phyloP scores from a whole-genome alignment of 2,888 invertebrate species.

The Phyllotreta cruciferae region DNA sequence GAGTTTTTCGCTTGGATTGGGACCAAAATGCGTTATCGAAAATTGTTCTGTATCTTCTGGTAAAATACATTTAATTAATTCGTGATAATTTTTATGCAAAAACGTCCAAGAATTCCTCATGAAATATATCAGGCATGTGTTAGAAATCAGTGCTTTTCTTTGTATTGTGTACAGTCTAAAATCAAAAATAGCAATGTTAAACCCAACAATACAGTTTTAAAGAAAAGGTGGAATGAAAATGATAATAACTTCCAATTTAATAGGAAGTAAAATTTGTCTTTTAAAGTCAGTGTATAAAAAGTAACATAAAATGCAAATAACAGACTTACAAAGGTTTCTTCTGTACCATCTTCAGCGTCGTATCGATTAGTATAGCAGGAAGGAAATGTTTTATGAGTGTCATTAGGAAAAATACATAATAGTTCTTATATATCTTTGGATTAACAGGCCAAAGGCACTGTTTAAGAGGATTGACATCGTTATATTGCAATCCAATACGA shows the following conservation, averaged over 20 bases:
- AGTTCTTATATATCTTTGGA: background rate
- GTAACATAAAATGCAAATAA: background rate
- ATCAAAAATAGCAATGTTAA: background rate
- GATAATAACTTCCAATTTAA: background rate
- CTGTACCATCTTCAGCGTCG: background rate
- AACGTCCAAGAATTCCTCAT: conserved; percentile 1
- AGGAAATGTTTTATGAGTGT: background rate
- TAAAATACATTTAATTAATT: background rate
- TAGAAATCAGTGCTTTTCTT: background rate
- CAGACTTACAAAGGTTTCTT: background rate
- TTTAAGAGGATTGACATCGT: background rate
- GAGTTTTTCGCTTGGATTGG: background rate
- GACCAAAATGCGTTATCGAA: background rate
- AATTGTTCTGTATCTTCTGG: background rate
- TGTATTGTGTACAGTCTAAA: conserved; percentile 1
- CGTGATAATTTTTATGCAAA: background rate
- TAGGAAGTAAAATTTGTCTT: background rate
- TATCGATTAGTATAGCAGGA: conserved; percentile 2
- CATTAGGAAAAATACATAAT: background rate
- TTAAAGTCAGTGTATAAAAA: background rate
- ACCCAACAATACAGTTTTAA: too few relatives aligned
- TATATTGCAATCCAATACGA: background rate
- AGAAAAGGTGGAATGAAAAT: too few relatives aligned
- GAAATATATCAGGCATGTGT: conserved; percentile 1
- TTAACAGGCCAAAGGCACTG: background rate